Base-by-base conservation (phyloP, 35 echinoderm and acorn worm species). In the Acanthaster planci region DNA sequence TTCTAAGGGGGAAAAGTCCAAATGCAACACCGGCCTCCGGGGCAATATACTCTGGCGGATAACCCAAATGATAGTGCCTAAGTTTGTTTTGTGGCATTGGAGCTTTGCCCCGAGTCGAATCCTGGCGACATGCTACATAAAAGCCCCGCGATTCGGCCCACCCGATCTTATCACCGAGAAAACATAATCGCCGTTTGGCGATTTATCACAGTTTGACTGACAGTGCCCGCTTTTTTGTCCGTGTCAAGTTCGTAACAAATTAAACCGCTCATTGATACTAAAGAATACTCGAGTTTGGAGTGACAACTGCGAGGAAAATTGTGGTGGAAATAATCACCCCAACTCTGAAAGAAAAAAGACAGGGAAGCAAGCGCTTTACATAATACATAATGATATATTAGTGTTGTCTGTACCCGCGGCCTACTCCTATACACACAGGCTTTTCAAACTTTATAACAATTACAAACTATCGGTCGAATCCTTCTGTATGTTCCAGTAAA, bases 121-220 rank as follows among this genome's bases (percentile, higher is more conserved):
- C 30, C 64, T 72, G 64, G 64, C 64, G 64, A 72, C 64, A 72
- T 27, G 23, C n/a, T 27, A 72, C 34, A 72, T 72, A 72, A 72
- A 72, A 72, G 64, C 64, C 64, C 64, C 30, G 18, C 64, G 64
- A 72, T 5, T 72, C 34, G 26, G 64, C 26, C 19, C 26, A 26
- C 64, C 26, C 26, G 64, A 72, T 72, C 64, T 72, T 72, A 72
- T 72, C 64, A 26, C 26, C n/a, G n/a, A n/a, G n/a, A 30, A 23
- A 72, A 72, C 22, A 72, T 72, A 72, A 47, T 72, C 64, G 30
- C 64, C 64, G 34, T 72, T 72, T 72, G 30, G 64, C 64, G 64
- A 72, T 72, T 72, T 72, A 72, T 72, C 64, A 72, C 23, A 29
- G 64, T 72, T 72, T 72, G 64, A 72, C 64, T 72, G 64, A 72